Percentiles rank a stretch among this genome's conserved stretches.
phyloP scores from a whole-genome alignment of 2,888 invertebrate species.

The Oegoconia quadripuncta region DNA sequence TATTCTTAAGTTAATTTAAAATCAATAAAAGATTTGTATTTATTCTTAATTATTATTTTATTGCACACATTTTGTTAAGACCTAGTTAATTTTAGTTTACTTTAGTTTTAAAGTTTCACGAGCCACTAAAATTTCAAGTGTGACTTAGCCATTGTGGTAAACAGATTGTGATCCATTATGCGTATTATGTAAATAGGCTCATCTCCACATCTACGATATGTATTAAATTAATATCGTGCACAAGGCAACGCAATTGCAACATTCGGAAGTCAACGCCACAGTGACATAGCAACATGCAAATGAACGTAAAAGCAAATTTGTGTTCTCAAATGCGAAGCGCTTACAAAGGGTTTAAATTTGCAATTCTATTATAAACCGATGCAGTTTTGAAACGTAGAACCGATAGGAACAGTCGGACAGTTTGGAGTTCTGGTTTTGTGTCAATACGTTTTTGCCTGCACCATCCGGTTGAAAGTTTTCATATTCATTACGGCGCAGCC shows the following conservation, averaged over 20 bases:
- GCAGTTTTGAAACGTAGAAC: slow-evolving; percentile 65
- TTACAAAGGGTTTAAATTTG: slow-evolving; percentile 78
- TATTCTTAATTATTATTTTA: too few species aligned
- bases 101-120: too few species aligned
- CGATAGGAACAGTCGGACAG: slow-evolving; percentile 51
- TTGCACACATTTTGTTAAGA: too few species aligned
- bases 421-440: slow-evolving; percentile 5
- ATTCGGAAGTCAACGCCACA: slow-evolving; percentile 63
- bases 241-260: slow-evolving; percentile 34
- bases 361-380: slow-evolving; percentile 74
- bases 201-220: slow-evolving; percentile 6
- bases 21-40: too few species aligned
- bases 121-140: neutral
- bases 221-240: slow-evolving; percentile 32
- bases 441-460: slow-evolving; percentile 3
- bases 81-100: too few species aligned
- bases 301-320: slow-evolving; percentile 76
- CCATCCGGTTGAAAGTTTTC: slow-evolving; percentile 9
- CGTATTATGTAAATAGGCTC: too few species aligned
- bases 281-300: slow-evolving; percentile 68
- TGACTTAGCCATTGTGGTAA: too few species aligned
- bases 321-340: slow-evolving; percentile 72
- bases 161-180: too few species aligned
- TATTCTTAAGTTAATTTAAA: too few species aligned
- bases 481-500: slow-evolving; percentile 8